Evolutionary conservation across 2,113 vertebrate genomes (phyloP).

Genomic region (Nothocercus nigrocapillus): DNA sequence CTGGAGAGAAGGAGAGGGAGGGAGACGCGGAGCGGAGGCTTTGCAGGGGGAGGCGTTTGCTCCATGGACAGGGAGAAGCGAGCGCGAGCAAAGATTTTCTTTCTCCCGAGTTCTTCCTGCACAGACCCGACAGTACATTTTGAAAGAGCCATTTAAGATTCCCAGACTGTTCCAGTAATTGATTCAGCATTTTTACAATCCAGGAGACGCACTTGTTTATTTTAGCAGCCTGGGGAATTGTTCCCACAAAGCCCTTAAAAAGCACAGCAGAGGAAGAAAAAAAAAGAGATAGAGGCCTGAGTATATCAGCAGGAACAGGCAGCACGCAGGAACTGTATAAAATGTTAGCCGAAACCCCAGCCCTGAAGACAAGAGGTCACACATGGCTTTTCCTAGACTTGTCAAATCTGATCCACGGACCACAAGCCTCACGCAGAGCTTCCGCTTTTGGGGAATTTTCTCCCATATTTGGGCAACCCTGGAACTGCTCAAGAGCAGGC

Average conservation of each 20-base stretch:
- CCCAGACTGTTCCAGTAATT: slow-evolving; percentile 17
- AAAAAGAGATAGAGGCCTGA: background rate
- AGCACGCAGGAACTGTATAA: background rate
- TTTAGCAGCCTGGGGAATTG: slow-evolving; percentile 3
- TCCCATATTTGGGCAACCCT: background rate
- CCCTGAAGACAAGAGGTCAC: background rate
- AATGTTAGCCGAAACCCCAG: background rate
- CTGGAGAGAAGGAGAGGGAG: background rate
- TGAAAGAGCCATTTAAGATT: slow-evolving; percentile 11
- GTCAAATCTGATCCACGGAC: background rate
- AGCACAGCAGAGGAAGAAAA: background rate
- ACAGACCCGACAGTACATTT: background rate
- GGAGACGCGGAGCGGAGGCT: background rate
- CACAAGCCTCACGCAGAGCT: background rate
- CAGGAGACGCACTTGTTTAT: background rate
- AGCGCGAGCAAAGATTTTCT: background rate
- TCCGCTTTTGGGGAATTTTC: background rate
- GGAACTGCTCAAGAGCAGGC: too few relatives aligned
- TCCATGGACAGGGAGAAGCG: background rate
- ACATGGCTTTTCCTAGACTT: background rate
- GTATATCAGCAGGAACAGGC: background rate
- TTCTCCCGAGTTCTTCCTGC: background rate
- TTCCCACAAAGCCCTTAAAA: background rate
- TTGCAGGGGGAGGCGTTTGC: slow-evolving; percentile 9
- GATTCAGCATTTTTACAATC: slow-evolving; percentile 11